A percentile compares a stretch with the other conserved stretches of the same genome.
Evolutionary conservation across 2,113 vertebrate genomes (phyloP).

Genomic region (Chaetodon auriga): DNA sequence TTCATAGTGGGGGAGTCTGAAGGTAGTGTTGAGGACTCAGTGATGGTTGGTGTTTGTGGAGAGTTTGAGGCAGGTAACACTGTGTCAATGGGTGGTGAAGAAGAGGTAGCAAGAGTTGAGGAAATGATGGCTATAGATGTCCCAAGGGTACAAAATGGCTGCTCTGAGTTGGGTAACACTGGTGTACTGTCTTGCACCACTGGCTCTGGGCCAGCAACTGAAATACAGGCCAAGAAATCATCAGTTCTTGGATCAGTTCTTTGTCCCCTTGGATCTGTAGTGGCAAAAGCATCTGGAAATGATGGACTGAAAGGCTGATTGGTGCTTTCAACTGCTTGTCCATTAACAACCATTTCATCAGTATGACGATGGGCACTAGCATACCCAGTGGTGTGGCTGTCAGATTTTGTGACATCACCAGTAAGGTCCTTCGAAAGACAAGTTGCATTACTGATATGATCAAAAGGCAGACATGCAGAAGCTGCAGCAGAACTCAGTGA

Average conservation of each 20-base stretch:
- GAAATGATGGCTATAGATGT: conserved; percentile 2
- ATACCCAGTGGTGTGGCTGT: not conserved
- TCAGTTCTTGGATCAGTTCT: conserved; percentile 14
- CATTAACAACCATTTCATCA: not conserved
- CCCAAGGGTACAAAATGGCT: not conserved
- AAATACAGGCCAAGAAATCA: not conserved
- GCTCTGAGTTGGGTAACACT: conserved; percentile 25
- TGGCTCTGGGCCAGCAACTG: conserved; percentile 14
- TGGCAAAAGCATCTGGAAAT: not conserved
- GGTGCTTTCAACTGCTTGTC: not conserved
- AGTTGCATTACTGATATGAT: not conserved
- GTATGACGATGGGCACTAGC: not conserved
- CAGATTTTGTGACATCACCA: not conserved
- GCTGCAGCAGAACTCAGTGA: conserved; percentile 14
- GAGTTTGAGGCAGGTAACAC: conserved; percentile 11
- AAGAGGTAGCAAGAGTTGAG: conserved; percentile 45
- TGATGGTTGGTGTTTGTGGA: not conserved
- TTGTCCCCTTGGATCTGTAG: conserved; percentile 3
- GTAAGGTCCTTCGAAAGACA: not conserved
- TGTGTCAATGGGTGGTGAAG: conserved; percentile 6
- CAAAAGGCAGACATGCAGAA: not conserved
- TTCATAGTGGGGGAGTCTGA: conserved; percentile 11
- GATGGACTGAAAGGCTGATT: not conserved
- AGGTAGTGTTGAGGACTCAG: conserved; percentile 34
- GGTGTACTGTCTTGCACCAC: conserved; percentile 28